A percentile compares a stretch with the other conserved stretches of the same genome.
These are phyloP conservation scores for Knipowitschia caucasica DNA, from an alignment of 2,797 vertebrate species.

Conservation along the genomic window DNA sequence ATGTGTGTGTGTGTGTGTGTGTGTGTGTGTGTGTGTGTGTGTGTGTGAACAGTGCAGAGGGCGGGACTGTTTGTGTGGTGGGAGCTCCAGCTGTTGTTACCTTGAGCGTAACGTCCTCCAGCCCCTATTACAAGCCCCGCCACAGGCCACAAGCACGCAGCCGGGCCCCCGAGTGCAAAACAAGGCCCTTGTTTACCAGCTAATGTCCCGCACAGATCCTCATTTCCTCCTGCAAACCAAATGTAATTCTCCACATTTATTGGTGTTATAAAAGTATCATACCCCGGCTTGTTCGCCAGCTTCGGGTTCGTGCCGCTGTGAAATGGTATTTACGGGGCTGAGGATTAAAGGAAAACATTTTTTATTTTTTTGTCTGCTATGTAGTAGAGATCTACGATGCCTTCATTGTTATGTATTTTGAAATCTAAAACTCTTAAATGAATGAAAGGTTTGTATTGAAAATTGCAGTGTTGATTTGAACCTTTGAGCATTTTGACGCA, in stretches of 20 bases:
- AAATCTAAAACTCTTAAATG: too few relatives aligned
- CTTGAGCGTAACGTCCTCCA: slow-evolving; percentile 73
- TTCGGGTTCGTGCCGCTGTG: background rate
- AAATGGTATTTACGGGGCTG: background rate
- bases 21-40: slow-evolving; percentile 62
- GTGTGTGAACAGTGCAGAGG: too few relatives aligned
- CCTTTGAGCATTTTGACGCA: too few relatives aligned
- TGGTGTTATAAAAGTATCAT: slow-evolving; percentile 1
- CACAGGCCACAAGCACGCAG: slow-evolving; percentile 71
- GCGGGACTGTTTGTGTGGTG: too few relatives aligned
- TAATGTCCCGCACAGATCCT: slow-evolving; percentile 58
- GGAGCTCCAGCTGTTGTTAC: slow-evolving; percentile 75
- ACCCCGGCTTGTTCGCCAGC: background rate
- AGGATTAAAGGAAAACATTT: too few relatives aligned
- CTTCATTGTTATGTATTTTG: too few relatives aligned
- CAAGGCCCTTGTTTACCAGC: slow-evolving; percentile 79
- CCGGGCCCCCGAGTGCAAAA: slow-evolving; percentile 70
- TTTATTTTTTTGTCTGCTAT: too few relatives aligned
- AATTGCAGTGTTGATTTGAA: too few relatives aligned
- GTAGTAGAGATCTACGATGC: too few relatives aligned
- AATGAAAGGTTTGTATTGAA: too few relatives aligned
- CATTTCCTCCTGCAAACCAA: slow-evolving; percentile 17
- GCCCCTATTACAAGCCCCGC: slow-evolving; percentile 64
- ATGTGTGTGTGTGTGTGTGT: slow-evolving; percentile 57
- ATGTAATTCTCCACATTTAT: slow-evolving; percentile 6